Evolutionary conservation across 2,797 vertebrate species (phyloP), one percentile per base, ranked within the genome.

Genomic region (Falco biarmicus): DNA sequence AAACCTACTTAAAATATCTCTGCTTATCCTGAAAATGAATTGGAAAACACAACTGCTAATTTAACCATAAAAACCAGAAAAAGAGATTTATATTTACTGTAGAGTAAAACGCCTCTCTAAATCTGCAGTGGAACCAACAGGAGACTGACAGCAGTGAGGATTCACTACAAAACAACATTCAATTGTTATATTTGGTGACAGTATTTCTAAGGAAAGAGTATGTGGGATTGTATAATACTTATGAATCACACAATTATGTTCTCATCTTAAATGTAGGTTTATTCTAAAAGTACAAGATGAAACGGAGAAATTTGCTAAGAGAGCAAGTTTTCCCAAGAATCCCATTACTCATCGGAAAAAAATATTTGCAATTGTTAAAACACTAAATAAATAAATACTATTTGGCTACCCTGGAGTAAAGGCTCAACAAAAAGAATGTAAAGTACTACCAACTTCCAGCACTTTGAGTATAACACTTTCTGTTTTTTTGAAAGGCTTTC

Each of bases 141-240:
- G 76, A 96, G 93, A 81, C 66, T 88, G 93, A 84, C 84, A 86
- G 94, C 90, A 91, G 31, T 17, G 73, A 88, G 93, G 94, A 94
- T 14, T 82, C 78, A n/a, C 95, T 20, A 69, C 76, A 81, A 59
- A 90, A 84, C 94, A 91, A 76, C 13, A 1, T 26, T 56, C 84
- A 5, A 65, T 92, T 88, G 93, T 91, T 91, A 70, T 91, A 90
- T 93, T 93, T 95, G 90, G 94, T 5, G 64, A 66, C 80, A 57
- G 75, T 11, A 66, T 25, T 32, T 66, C 87, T 69, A 47, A 60
- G 91, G 69, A 54, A 68, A 43, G 89, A 84, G 61, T 14, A 68
- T 43, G 95, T 88, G 96, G 93, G 94, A 85, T 89, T 96, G 95
- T 91, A 32, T 89, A 93, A 96, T 93, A 8, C 91, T 87, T 18